These are phyloP conservation scores for Alosa alosa DNA, from an alignment of 2,113 vertebrate species.

Conservation along the genomic window DNA sequence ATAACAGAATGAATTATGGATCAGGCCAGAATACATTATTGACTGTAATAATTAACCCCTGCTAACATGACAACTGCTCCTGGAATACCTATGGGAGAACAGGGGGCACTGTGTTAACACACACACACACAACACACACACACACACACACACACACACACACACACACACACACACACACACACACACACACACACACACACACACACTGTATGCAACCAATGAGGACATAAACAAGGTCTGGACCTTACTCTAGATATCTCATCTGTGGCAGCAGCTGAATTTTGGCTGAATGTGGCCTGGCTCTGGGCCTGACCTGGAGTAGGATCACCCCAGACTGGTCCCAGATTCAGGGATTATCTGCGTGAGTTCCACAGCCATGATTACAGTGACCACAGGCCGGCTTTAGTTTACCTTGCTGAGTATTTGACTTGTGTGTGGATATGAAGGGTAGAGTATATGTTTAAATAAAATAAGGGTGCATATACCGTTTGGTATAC, in stretches of 20 bases:
- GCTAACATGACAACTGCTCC: slow-evolving; percentile 58
- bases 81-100: slow-evolving; percentile 3
- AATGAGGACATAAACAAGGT: background rate
- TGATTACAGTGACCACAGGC: background rate
- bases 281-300: background rate
- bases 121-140: background rate
- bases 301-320: background rate
- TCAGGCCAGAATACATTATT: slow-evolving; percentile 67
- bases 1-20: slow-evolving; percentile 67
- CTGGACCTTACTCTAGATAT: background rate
- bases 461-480: no score
- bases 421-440: background rate
- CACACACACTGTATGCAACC: background rate
- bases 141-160: no score
- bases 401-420: background rate
- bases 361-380: background rate
- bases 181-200: slow-evolving; percentile 16
- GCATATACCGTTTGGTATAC: no score
- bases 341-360: background rate
- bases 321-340: background rate
- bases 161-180: no score
- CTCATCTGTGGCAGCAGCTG: background rate
- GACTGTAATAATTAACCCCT: slow-evolving; percentile 71
- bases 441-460: background rate
- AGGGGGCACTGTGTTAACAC: slow-evolving; percentile 7